These are phyloP conservation scores for Eonycteris spelaea DNA, from an alignment of 2,113 vertebrate species.

Conservation along the genomic window DNA sequence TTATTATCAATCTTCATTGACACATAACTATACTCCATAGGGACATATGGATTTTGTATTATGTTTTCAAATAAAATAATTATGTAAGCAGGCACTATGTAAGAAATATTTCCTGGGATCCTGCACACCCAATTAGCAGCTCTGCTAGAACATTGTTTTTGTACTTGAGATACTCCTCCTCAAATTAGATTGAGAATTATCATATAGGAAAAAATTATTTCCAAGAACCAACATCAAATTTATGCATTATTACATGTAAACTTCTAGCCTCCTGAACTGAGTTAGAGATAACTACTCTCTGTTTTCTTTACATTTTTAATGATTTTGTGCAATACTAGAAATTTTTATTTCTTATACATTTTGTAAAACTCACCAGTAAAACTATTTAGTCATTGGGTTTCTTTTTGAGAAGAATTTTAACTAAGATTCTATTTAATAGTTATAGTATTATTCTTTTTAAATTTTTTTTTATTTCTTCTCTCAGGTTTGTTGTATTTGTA, in stretches of 20 bases:
- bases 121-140: background rate
- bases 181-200: background rate
- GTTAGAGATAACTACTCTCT: background rate
- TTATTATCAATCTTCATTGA: background rate
- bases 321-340: background rate
- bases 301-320: background rate
- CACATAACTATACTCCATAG: background rate
- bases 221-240: background rate
- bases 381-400: background rate
- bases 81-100: background rate
- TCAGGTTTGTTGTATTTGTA: background rate
- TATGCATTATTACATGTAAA: background rate
- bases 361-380: background rate
- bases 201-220: background rate
- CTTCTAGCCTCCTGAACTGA: background rate
- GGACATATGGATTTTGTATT: background rate
- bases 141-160: background rate
- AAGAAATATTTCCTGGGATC: background rate
- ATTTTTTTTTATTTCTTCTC: background rate
- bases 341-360: background rate
- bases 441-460: background rate
- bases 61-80: background rate
- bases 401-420: background rate
- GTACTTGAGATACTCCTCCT: background rate
- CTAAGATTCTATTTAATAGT: background rate